Evolutionary conservation across 2,888 invertebrate species (phyloP).

Genomic region (Synergus laeviventris): DNA sequence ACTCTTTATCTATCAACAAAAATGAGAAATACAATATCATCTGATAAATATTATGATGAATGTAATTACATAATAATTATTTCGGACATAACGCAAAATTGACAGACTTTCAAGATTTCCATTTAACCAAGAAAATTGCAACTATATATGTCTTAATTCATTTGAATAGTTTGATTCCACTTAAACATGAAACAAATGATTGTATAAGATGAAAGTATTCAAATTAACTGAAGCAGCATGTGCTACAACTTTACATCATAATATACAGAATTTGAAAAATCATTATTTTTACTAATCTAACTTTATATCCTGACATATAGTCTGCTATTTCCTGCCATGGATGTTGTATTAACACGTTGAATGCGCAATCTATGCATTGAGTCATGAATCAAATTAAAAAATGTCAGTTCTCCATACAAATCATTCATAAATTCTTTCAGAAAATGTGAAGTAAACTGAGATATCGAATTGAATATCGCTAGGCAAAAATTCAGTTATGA

Average conservation of each 20-base stretch:
- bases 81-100: not conserved
- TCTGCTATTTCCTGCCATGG: not conserved
- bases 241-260: not conserved
- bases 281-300: not conserved
- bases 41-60: not conserved
- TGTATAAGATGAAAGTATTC: not conserved
- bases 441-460: not conserved
- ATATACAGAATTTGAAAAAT: not conserved
- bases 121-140: not conserved
- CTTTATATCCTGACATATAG: not conserved
- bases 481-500: not conserved
- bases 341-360: not conserved
- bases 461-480: not conserved
- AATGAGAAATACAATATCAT: not conserved
- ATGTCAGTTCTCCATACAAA: not conserved
- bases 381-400: not conserved
- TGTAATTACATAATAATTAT: not conserved
- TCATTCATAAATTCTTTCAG: not conserved
- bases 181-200: not conserved
- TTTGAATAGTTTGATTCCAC: not conserved
- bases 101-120: not conserved
- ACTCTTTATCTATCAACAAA: constrained; percentile 1
- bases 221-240: not conserved
- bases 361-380: not conserved
- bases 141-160: not conserved